phyloP scores from a whole-genome alignment of 1,140 invertebrate species.

The Aporrectodea caliginosa region DNA sequence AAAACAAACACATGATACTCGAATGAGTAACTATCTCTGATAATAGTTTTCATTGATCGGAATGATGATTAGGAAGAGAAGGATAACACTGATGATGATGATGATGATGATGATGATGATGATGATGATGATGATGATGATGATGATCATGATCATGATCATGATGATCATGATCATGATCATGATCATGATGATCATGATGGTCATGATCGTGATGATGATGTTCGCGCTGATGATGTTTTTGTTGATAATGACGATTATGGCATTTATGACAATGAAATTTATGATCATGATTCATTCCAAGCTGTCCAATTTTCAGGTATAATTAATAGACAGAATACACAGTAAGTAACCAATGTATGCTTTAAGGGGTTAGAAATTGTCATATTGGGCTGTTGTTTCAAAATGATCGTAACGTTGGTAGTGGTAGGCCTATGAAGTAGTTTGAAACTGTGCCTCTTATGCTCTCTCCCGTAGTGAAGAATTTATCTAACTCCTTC shows the following conservation, averaged over 20 bases:
- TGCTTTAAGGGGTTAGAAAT: too few species aligned
- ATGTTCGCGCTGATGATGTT: background rate
- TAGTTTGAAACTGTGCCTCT: too few species aligned
- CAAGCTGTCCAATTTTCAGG: background rate
- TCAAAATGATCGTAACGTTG: too few species aligned
- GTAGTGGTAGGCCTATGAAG: too few species aligned
- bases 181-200: background rate
- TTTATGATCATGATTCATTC: background rate
- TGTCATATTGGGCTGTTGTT: too few species aligned
- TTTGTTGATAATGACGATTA: background rate
- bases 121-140: background rate
- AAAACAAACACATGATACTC: too few species aligned
- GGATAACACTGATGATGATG: background rate
- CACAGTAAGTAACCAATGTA: too few species aligned
- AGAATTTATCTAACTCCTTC: too few species aligned
- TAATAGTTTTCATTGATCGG: background rate
- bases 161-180: background rate
- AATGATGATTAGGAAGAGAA: background rate
- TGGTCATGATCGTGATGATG: background rate
- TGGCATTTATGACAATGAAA: background rate
- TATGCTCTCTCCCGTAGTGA: too few species aligned
- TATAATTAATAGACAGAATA: background rate
- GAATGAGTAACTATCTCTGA: too few species aligned
- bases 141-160: background rate
- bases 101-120: background rate